Evolutionary conservation across 2,113 vertebrate species (phyloP).

Genomic region (Archocentrus centrarchus): DNA sequence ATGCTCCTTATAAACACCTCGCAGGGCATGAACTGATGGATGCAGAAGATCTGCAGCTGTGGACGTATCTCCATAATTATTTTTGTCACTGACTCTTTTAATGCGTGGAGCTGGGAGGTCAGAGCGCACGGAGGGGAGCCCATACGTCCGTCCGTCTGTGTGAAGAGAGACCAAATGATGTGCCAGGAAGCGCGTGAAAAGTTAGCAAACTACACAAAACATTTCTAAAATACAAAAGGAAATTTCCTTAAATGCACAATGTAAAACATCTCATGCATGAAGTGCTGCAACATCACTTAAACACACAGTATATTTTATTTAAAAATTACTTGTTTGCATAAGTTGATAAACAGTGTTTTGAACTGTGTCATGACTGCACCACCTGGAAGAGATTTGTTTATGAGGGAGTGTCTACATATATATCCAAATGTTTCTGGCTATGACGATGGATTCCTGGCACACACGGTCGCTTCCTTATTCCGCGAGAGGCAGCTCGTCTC

Average conservation of each 20-base stretch:
- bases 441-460: no score
- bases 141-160: conserved; percentile 78
- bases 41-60: conserved; percentile 78
- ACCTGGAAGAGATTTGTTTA: neutral
- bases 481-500: neutral
- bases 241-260: neutral
- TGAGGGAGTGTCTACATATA: no score
- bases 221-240: neutral
- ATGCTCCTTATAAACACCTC: conserved; percentile 83
- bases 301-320: neutral
- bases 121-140: conserved; percentile 83
- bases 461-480: neutral
- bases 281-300: neutral
- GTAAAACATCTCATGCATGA: neutral
- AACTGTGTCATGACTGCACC: neutral
- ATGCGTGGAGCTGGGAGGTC: conserved; percentile 84
- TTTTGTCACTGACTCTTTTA: conserved; percentile 80
- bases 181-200: neutral
- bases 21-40: conserved; percentile 82
- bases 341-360: neutral
- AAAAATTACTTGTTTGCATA: neutral
- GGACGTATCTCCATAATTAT: conserved; percentile 86
- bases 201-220: accelerated
- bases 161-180: neutral
- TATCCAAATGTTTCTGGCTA: no score